Percentiles rank a stretch among this genome's conserved stretches.
Conservation (phyloP, 1,140 invertebrate species). For the Drosophila nasuta region DNA sequence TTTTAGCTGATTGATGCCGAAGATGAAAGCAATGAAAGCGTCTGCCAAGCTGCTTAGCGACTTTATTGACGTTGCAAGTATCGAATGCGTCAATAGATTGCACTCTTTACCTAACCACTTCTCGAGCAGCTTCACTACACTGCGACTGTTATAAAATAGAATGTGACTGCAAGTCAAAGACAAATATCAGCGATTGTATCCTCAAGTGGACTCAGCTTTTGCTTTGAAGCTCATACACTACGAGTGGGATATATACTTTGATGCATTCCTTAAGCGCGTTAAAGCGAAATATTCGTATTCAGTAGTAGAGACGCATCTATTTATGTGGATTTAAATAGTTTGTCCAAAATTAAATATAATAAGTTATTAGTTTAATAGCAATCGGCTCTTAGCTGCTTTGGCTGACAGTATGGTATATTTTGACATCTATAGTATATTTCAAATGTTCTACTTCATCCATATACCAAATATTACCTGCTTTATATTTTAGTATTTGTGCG, state of each 20-base stretch:
- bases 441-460: no score
- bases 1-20: constrained; percentile 17
- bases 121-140: constrained; percentile 4
- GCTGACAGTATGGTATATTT: no score
- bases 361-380: no score
- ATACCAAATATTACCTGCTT: no score
- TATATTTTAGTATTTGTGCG: no score
- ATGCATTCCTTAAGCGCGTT: no score
- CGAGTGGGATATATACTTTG: not conserved
- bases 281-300: no score
- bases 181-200: constrained; percentile 24
- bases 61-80: constrained; percentile 10
- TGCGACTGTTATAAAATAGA: constrained; percentile 8
- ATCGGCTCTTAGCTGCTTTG: no score
- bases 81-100: constrained; percentile 31
- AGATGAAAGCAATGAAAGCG: not conserved
- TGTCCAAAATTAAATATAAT: no score
- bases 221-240: constrained; percentile 26
- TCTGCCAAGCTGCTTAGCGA: constrained; percentile 9
- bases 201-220: constrained; percentile 51
- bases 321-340: no score
- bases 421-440: no score
- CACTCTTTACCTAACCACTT: not conserved
- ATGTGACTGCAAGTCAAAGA: constrained; percentile 4
- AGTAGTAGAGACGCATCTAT: no score